Percentiles rank a stretch among this genome's conserved stretches.
Conservation (phyloP, 2,888 invertebrate genomes). For the Nomada fabriciana region DNA sequence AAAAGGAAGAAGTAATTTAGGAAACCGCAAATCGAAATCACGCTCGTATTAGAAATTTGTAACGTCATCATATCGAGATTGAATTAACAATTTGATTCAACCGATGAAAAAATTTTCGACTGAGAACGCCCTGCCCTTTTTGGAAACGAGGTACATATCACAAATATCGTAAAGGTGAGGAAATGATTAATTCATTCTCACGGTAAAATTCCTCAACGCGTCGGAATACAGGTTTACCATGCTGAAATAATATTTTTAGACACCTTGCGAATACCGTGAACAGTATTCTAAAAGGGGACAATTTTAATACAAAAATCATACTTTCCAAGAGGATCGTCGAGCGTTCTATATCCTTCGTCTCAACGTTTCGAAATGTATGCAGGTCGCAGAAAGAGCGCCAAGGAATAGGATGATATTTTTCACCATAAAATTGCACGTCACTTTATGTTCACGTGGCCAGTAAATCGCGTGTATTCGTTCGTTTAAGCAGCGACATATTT, state of each 20-base stretch:
- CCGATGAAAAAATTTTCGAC: not conserved
- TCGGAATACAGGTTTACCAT: not conserved
- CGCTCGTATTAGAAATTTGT: too few species aligned
- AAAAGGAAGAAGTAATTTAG: too few species aligned
- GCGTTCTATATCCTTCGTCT: not conserved
- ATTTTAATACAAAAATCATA: not conserved
- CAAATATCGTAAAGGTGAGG: not conserved
- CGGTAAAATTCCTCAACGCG: not conserved
- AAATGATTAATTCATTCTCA: not conserved
- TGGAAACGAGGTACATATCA: not conserved
- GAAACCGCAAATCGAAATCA: too few species aligned
- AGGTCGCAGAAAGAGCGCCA: not conserved
- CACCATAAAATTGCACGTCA: not conserved
- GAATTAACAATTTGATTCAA: not conserved
- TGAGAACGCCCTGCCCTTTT: not conserved
- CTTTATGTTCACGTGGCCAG: not conserved
- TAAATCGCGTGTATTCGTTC: constrained; percentile 5
- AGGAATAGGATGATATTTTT: constrained; percentile 1
- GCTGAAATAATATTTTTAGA: not conserved
- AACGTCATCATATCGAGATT: not conserved
- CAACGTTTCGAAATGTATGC: not conserved
- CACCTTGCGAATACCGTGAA: not conserved
- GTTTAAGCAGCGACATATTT: constrained; percentile 2
- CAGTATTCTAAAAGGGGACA: not conserved
- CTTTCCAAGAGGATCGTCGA: not conserved